Conservation (phyloP, 1,140 invertebrate genomes). For the Helicoverpa armigera region DNA sequence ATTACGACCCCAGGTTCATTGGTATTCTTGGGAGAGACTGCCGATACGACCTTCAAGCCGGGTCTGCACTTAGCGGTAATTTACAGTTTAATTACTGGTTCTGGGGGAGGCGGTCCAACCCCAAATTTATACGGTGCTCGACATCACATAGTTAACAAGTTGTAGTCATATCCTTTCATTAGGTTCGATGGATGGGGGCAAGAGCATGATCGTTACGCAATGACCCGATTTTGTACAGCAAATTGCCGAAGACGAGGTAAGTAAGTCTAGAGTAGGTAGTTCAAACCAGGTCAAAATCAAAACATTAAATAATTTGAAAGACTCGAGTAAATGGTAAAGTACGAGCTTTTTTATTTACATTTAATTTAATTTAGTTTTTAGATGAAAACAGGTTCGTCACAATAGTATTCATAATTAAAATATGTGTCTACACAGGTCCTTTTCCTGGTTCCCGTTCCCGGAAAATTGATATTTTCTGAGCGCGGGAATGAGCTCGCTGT, state of each 20-base stretch:
- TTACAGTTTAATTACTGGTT: conserved; percentile 79
- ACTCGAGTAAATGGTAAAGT: too few relatives aligned
- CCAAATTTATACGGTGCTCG: conserved; percentile 41
- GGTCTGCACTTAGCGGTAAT: conserved; percentile 74
- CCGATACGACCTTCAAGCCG: conserved; percentile 74
- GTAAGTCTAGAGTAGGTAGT: background rate
- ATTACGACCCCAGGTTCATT: conserved; percentile 70
- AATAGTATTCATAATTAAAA: too few relatives aligned
- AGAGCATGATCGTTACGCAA: conserved; percentile 19
- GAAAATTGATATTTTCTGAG: too few relatives aligned
- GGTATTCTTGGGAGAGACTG: conserved; percentile 67
- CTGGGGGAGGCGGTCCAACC: conserved; percentile 39
- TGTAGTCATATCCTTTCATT: conserved; percentile 47
- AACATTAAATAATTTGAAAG: too few relatives aligned
- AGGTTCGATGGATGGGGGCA: conserved; percentile 23
- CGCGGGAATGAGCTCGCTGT: too few relatives aligned
- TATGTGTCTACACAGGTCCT: too few relatives aligned
- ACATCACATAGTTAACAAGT: conserved; percentile 49
- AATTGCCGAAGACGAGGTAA: background rate
- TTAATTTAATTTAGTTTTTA: too few relatives aligned
- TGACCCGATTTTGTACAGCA: background rate
- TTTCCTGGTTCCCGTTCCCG: too few relatives aligned
- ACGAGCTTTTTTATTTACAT: too few relatives aligned
- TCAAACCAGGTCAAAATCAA: too few relatives aligned
- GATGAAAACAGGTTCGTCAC: too few relatives aligned